Percentiles rank a stretch among this genome's conserved stretches.
phyloP scores from a whole-genome alignment of 1,140 invertebrate genomes.

The Macrocentrus cingulum region DNA sequence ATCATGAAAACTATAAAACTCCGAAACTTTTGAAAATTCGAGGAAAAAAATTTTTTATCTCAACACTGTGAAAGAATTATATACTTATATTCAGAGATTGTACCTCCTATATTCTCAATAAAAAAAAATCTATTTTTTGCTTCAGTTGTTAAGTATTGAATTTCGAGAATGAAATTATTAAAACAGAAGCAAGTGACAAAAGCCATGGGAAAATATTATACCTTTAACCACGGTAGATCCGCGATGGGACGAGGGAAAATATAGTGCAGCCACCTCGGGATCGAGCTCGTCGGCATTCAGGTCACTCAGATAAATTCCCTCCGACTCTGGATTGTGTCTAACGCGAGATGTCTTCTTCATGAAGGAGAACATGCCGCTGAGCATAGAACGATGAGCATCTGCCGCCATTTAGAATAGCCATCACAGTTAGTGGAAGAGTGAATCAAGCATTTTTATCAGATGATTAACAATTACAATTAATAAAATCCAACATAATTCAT shows the following conservation, averaged over 20 bases:
- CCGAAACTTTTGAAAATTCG: too few relatives aligned
- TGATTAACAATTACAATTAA: conserved; percentile 13
- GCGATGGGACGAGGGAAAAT: conserved; percentile 71
- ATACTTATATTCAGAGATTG: too few relatives aligned
- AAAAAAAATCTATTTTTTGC: too few relatives aligned
- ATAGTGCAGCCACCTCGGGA: conserved; percentile 85
- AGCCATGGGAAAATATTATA: conserved; percentile 32
- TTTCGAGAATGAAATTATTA: too few relatives aligned
- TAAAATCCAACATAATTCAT: neutral
- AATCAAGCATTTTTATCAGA: conserved; percentile 13
- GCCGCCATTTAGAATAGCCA: conserved; percentile 46
- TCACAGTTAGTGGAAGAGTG: conserved; percentile 40
- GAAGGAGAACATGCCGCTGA: conserved; percentile 89
- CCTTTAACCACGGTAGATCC: conserved; percentile 45
- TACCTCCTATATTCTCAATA: too few relatives aligned
- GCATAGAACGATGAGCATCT: conserved; percentile 73
- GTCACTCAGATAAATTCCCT: conserved; percentile 93
- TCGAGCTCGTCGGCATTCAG: conserved; percentile 85
- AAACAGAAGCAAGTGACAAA: conserved; percentile 24
- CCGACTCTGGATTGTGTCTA: conserved; percentile 69
- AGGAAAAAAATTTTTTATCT: too few relatives aligned
- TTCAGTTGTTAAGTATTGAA: too few relatives aligned
- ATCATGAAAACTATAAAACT: too few relatives aligned
- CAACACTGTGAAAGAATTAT: too few relatives aligned
- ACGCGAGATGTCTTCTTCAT: conserved; percentile 78